Evolutionary conservation across 2,888 invertebrate species (phyloP), one percentile per base, ranked within the genome.

Genomic region (Chaetogeoica ovagalla): DNA sequence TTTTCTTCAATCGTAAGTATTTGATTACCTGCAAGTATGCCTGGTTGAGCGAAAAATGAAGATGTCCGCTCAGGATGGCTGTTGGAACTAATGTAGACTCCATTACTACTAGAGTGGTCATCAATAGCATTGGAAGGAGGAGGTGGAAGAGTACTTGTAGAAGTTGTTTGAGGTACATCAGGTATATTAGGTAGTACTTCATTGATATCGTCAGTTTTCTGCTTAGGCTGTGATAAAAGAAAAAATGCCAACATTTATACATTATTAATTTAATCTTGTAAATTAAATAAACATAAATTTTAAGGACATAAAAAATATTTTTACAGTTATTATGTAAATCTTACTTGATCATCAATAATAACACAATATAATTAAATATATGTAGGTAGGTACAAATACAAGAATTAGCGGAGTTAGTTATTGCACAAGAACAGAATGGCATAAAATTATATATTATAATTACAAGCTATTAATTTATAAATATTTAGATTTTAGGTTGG

Each of bases 21-120:
- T 73, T 76, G 85, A 87, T 86, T 86, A 96, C 96, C 96, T 87
- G 95, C 96, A 85, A 96, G 90, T 84, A 96, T 95, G 87, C 95
- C 96, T 62, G 96, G 96, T 88, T 96, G 96, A 84, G 95, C 94
- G 87, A 96, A 96, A 91, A 96, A 95, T 86, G 95, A 94, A 87
- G 94, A 92, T 86, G 93, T 91, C 85, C 93, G 90, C 86, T 95
- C 94, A 85, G 93, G 94, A 83, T 91, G 89, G 88, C 93, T 93
- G 83, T 91, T 90, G 88, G 93, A 92, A 94, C 94, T 94, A 88
- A 92, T 93, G 88, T 90, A 89, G 82, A 91, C 92, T 84, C 90
- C 91, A 88, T 89, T 90, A 87, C 86, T 85, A 87, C 86, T 85
- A 57, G 84, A 83, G 81, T 85, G 85, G 63, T 85, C 86, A 74